Base-by-base conservation (phyloP, 2,113 vertebrate species). In the Chionis minor region DNA sequence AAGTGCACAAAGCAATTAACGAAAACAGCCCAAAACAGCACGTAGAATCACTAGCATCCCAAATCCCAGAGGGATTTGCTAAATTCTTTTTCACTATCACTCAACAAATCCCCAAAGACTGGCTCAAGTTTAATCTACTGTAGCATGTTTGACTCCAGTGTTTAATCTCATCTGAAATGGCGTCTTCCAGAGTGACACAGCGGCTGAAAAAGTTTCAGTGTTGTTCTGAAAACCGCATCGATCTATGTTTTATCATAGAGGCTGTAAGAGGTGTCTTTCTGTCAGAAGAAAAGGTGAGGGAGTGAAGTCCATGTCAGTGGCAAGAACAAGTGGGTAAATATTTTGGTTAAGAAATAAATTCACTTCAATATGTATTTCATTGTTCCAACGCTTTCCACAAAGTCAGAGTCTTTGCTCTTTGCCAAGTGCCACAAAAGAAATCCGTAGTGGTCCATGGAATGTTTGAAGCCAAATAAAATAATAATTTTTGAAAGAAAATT, bases 131-230 rank as follows among this genome's bases (percentile, higher is more conserved):
- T 96, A 97, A 97, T 95, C 87, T 88, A 61, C 77, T 92, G 94
- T 47, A 93, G 81, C 78, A 40, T 63, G 88, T 92, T 90, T 94
- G 90, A 91, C 95, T 96, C 74, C 70, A 92, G 70, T 86, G 86
- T 95, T 95, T 96, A 97, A 96, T 95, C 96, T 96, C 92, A 96
- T 94, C 86, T 93, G 92, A 96, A 97, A 95, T 28, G 63, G 81
- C 47, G 8, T 87, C 87, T 97, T 94, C 84, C 78, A 85, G 78
- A 75, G 83, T 95, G 92, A 92, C 90, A 96, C 66, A 58, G 83
- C 88, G 75, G 83, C 94, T 94, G 92, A 81, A 91, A 87, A 96
- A 95, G 85, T 97, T 94, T 88, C 96, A 95, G 86, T 92, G 81
- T 59, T 95, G 87, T 87, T 94, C 86, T 86, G 62, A 82, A 93